Evolutionary conservation across 2,113 vertebrate genomes (phyloP).

Genomic region (Prolemur simus): DNA sequence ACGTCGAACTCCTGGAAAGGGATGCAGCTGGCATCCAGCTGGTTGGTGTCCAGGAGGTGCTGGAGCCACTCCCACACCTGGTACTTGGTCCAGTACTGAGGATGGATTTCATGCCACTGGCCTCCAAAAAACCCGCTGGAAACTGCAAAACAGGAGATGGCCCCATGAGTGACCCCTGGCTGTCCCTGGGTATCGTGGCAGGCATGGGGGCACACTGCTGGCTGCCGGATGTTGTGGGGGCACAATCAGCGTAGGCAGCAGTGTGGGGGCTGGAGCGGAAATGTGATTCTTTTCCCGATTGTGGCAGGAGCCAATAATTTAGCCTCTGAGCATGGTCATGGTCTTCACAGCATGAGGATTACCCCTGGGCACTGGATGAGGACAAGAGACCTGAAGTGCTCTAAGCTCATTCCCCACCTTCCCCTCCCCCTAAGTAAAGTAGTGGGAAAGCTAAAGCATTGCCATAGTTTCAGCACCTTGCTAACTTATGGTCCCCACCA

Average conservation of each 20-base stretch:
- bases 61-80: constrained; percentile 99
- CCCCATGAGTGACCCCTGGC: background rate
- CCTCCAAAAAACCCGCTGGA: constrained; percentile 87
- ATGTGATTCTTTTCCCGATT: background rate
- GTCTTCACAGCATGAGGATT: background rate
- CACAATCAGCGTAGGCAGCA: fast-evolving
- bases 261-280: fast-evolving
- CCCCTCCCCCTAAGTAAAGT: background rate
- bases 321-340: too few relatives aligned
- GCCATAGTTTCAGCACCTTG: background rate
- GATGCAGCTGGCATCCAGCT: constrained; percentile 94
- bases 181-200: background rate
- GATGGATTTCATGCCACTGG: constrained; percentile 93
- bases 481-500: background rate
- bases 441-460: background rate
- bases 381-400: background rate
- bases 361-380: background rate
- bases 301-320: background rate
- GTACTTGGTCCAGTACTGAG: constrained; percentile 96
- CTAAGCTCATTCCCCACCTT: background rate
- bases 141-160: constrained; percentile 77
- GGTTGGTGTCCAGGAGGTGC: constrained; percentile 95
- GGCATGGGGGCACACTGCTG: fast-evolving
- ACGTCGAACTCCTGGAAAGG: constrained; percentile 97
- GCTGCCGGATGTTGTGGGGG: background rate